These are phyloP conservation scores for Caenorhabditis briggsae DNA, from an alignment of 1,140 invertebrate species.

Conservation along the genomic window DNA sequence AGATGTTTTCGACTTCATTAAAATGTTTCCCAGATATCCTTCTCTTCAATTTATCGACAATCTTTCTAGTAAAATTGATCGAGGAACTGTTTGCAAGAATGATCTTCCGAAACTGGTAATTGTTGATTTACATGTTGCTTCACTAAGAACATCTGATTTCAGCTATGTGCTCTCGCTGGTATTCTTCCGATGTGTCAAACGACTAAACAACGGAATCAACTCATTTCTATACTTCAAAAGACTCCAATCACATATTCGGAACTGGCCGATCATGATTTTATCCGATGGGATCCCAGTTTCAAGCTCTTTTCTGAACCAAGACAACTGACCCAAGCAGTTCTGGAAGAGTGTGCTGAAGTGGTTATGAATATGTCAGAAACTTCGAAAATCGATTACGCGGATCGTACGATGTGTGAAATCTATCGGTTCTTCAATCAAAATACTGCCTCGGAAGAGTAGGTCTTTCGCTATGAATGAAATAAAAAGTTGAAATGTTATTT, in stretches of 20 bases:
- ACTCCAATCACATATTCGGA: background rate
- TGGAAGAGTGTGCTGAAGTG: slow-evolving; percentile 15
- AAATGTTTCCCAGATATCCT: background rate
- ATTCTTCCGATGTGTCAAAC: slow-evolving; percentile 2
- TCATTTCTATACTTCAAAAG: slow-evolving; percentile 6
- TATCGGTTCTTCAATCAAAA: slow-evolving; percentile 8
- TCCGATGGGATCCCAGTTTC: slow-evolving; percentile 15
- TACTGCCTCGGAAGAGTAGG: background rate
- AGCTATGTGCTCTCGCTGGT: background rate
- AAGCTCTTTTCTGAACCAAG: slow-evolving; percentile 18
- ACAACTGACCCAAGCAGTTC: slow-evolving; percentile 8
- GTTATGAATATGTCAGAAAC: background rate
- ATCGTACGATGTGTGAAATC: slow-evolving; percentile 16
- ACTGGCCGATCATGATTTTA: background rate
- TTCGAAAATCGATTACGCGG: background rate
- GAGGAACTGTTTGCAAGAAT: background rate
- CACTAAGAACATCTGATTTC: background rate
- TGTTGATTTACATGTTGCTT: background rate
- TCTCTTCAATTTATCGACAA: slow-evolving; percentile 12
- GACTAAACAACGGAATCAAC: background rate
- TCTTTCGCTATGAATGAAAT: background rate
- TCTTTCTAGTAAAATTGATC: slow-evolving; percentile 13
- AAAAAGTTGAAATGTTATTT: background rate
- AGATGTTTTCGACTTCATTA: slow-evolving; percentile 22
- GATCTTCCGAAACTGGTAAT: slow-evolving; percentile 2